A percentile compares a stretch with the other conserved stretches of the same genome.
phyloP scores from a whole-genome alignment of 2,113 vertebrate genomes.

The Paradoxurus hermaphroditus region DNA sequence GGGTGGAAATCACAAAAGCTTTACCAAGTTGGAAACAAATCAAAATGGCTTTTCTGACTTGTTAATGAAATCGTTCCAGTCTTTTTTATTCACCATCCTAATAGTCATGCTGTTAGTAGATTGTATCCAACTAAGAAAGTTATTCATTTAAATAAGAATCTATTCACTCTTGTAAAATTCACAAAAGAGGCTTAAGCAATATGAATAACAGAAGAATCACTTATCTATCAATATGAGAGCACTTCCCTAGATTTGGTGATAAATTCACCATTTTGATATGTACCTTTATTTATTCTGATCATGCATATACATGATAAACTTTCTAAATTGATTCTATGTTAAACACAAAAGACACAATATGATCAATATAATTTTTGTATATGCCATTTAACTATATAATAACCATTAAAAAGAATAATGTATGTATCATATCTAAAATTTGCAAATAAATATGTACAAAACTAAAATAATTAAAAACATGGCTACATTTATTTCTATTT shows the following conservation, averaged over 20 bases:
- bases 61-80: conserved; percentile 72
- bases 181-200: conserved; percentile 51
- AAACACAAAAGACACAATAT: neutral
- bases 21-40: conserved; percentile 71
- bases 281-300: neutral
- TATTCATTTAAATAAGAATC: conserved; percentile 76
- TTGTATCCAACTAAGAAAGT: conserved; percentile 68
- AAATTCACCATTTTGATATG: neutral
- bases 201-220: conserved; percentile 7
- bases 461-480: neutral
- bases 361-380: neutral
- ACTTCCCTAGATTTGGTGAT: neutral
- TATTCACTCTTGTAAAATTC: conserved; percentile 71
- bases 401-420: neutral
- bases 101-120: conserved; percentile 66
- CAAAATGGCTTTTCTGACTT: conserved; percentile 74
- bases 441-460: neutral
- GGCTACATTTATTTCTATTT: neutral
- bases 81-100: conserved; percentile 69
- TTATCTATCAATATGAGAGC: neutral
- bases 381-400: neutral
- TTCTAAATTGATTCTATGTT: neutral
- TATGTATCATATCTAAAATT: neutral
- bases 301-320: neutral
- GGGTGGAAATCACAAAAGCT: conserved; percentile 64